phyloP scores from a whole-genome alignment of 2,888 invertebrate genomes.

The Elmis aenea region DNA sequence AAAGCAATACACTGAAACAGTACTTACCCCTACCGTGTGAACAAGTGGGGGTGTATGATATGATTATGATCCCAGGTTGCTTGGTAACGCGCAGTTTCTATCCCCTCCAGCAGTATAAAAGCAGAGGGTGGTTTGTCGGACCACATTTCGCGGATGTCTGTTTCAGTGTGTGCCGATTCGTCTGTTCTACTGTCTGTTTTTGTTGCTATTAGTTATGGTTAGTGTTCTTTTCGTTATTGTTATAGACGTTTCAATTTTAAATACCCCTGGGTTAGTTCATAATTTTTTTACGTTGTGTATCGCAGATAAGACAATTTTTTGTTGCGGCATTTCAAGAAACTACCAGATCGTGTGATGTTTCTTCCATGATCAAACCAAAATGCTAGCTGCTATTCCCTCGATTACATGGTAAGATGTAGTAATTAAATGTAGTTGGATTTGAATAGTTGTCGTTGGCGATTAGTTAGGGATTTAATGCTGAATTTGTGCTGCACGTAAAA shows the following conservation, averaged over 20 bases:
- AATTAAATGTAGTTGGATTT: too few species aligned
- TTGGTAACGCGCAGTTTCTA: conserved; percentile 44
- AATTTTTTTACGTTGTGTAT: too few species aligned
- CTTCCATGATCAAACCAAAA: too few species aligned
- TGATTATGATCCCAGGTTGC: conserved; percentile 48
- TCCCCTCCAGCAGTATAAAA: conserved; percentile 42
- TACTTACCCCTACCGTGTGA: conserved; percentile 15
- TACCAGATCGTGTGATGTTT: too few species aligned
- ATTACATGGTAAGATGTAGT: too few species aligned
- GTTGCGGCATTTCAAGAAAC: too few species aligned
- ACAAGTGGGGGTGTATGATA: conserved; percentile 39
- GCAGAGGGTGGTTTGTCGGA: conserved; percentile 38
- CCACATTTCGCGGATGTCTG: conserved; percentile 36
- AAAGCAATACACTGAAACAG: conserved; percentile 23
- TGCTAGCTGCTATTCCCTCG: too few species aligned
- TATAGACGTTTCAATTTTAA: background rate
- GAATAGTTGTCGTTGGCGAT: too few species aligned
- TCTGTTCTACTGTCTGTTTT: conserved; percentile 17
- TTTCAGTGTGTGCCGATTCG: conserved; percentile 23
- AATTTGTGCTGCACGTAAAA: too few species aligned
- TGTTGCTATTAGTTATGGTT: too few species aligned
- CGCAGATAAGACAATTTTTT: too few species aligned
- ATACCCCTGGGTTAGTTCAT: background rate
- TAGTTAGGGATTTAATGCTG: too few species aligned
- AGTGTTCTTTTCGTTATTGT: background rate